These are phyloP conservation scores for Hassar affinis DNA, from an alignment of 2,113 vertebrate genomes.

Conservation along the genomic window DNA sequence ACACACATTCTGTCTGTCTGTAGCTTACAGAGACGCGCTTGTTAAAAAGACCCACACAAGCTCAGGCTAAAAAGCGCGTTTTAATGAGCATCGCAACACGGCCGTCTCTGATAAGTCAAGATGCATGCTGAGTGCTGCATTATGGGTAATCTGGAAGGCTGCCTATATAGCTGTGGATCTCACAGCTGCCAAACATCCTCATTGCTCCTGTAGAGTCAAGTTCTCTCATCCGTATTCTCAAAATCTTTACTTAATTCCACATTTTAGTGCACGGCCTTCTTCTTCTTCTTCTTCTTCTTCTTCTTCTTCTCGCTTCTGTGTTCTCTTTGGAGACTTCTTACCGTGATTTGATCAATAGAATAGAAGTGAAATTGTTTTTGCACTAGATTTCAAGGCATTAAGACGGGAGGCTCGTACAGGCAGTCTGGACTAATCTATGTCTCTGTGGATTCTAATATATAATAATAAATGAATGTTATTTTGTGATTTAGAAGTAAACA, in stretches of 20 bases:
- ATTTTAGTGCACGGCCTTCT: neutral
- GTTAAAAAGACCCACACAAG: conserved; percentile 43
- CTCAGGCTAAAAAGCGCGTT: conserved; percentile 38
- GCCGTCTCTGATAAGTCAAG: conserved; percentile 78
- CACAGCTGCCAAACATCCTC: conserved; percentile 33
- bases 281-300: too few species aligned
- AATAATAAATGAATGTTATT: conserved; percentile 6
- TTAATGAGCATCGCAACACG: conserved; percentile 73
- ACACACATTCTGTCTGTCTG: conserved; percentile 70
- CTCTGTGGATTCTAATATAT: neutral
- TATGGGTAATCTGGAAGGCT: conserved; percentile 68
- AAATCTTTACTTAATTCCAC: neutral
- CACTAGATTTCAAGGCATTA: neutral
- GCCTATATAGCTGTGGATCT: conserved; percentile 68
- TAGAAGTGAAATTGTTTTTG: neutral
- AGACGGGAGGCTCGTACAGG: neutral
- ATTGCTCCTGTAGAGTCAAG: neutral
- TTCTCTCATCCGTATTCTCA: neutral
- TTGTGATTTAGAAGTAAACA: neutral
- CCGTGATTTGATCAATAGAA: neutral
- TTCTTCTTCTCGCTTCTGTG: neutral
- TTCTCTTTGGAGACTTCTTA: neutral
- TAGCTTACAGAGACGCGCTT: conserved; percentile 72
- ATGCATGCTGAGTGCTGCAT: conserved; percentile 63
- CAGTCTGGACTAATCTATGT: neutral